These are phyloP conservation scores for Pachypanchax playfairii DNA, from an alignment of 2,113 vertebrate genomes.

Conservation along the genomic window DNA sequence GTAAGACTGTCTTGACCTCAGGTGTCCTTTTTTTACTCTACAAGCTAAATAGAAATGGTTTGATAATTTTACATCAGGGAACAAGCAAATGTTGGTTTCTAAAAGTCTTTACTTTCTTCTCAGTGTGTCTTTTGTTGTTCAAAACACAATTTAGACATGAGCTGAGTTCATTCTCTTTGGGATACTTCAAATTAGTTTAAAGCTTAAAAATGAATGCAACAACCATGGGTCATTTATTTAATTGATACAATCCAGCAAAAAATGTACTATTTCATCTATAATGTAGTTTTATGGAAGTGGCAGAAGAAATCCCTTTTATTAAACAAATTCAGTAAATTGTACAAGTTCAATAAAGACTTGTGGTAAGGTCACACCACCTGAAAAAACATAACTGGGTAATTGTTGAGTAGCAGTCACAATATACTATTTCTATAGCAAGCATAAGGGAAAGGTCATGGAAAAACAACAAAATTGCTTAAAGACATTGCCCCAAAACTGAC, in stretches of 20 bases:
- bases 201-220: conserved; percentile 43
- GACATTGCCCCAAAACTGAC: conserved; percentile 13
- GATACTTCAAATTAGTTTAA: conserved; percentile 44
- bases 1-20: too few species aligned
- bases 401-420: conserved; percentile 69
- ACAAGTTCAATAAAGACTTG: conserved; percentile 58
- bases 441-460: conserved; percentile 41
- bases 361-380: conserved; percentile 69
- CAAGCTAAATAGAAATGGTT: conserved; percentile 64
- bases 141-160: conserved; percentile 55
- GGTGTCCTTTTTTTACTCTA: conserved; percentile 64
- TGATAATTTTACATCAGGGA: conserved; percentile 65
- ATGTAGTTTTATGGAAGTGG: conserved; percentile 53
- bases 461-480: conserved; percentile 36
- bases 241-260: conserved; percentile 58
- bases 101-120: conserved; percentile 57
- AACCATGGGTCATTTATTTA: conserved; percentile 62
- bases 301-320: conserved; percentile 62
- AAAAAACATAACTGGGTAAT: conserved; percentile 69
- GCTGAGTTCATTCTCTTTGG: conserved; percentile 39
- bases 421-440: conserved; percentile 47
- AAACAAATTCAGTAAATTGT: conserved; percentile 72
- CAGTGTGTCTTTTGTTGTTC: conserved; percentile 37
- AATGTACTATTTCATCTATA: conserved; percentile 74
- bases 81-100: conserved; percentile 52